These are phyloP conservation scores for Leistus spinibarbis DNA, from an alignment of 2,888 invertebrate species.

Conservation along the genomic window DNA sequence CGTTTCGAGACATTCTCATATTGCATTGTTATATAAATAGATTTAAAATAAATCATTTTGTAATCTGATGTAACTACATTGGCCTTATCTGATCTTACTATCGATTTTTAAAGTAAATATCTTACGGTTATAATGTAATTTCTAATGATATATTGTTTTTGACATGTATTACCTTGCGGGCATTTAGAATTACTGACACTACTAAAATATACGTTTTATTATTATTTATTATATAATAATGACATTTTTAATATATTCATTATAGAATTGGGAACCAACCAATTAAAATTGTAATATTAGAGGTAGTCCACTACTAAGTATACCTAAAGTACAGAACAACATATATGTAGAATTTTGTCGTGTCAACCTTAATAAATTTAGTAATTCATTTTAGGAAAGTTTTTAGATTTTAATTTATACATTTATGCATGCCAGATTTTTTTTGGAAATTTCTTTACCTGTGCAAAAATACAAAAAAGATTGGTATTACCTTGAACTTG, in stretches of 20 bases:
- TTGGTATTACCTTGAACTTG: neutral
- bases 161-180: neutral
- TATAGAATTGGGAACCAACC: too few species aligned
- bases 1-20: neutral
- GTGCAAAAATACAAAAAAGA: neutral
- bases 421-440: too few species aligned
- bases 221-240: too few species aligned
- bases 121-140: neutral
- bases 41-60: neutral
- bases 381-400: too few species aligned
- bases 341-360: too few species aligned
- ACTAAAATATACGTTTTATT: neutral
- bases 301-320: too few species aligned
- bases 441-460: too few species aligned
- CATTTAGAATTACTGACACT: neutral
- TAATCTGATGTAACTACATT: neutral
- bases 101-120: neutral
- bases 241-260: too few species aligned
- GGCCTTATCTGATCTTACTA: neutral
- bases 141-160: neutral
- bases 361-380: too few species aligned
- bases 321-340: too few species aligned
- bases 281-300: too few species aligned
- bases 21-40: conserved; percentile 1
- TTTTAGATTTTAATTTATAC: too few species aligned